phyloP scores from a whole-genome alignment of 2,888 invertebrate genomes.

The Ceraclea dissimilis region DNA sequence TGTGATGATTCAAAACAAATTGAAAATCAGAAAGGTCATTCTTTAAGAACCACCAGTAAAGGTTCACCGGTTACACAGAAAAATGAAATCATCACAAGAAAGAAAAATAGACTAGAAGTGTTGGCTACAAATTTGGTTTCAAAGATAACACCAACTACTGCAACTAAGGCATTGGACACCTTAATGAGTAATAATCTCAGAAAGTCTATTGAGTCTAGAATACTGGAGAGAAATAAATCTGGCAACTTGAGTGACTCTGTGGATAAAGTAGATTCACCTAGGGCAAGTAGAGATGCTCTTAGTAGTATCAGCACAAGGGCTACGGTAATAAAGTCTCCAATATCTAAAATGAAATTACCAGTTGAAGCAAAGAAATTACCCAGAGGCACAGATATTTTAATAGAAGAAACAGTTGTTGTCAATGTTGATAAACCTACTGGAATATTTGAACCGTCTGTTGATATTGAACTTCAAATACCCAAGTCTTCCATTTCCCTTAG shows the following conservation, averaged over 20 bases:
- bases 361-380: constrained; percentile 41
- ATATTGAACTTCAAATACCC: constrained; percentile 60
- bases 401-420: constrained; percentile 36
- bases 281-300: constrained; percentile 33
- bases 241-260: constrained; percentile 29
- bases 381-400: constrained; percentile 32
- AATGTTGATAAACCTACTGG: constrained; percentile 55
- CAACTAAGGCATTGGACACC: constrained; percentile 47
- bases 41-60: constrained; percentile 14
- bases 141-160: constrained; percentile 51
- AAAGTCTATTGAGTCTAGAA: constrained; percentile 45
- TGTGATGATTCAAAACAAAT: constrained; percentile 28
- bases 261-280: constrained; percentile 36
- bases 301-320: constrained; percentile 43
- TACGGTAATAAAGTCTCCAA: constrained; percentile 51
- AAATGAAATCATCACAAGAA: constrained; percentile 52
- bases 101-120: constrained; percentile 57
- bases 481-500: constrained; percentile 48
- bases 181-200: constrained; percentile 45
- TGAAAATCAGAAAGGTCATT: constrained; percentile 8
- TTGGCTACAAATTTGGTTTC: constrained; percentile 52
- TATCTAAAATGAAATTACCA: constrained; percentile 43
- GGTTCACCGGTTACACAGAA: constrained; percentile 45
- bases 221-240: constrained; percentile 42
- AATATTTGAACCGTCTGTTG: constrained; percentile 62